A percentile compares a stretch with the other conserved stretches of the same genome.
Evolutionary conservation across 1,140 invertebrate species (phyloP).

Genomic region (Brachystomella parvula): DNA sequence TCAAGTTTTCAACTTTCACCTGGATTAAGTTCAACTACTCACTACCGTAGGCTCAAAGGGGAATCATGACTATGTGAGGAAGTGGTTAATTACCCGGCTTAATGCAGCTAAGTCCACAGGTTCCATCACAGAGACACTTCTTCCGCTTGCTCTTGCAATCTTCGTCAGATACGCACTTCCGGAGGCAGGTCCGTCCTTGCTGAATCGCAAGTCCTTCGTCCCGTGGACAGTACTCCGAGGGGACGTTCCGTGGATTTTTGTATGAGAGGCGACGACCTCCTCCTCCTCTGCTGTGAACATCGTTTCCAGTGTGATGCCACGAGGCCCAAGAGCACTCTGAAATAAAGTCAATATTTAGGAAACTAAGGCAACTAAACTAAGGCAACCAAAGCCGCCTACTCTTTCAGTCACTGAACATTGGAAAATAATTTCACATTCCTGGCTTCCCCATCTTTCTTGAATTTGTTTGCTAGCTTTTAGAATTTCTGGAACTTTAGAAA

Average conservation of each 20-base stretch:
- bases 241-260: conserved; percentile 75
- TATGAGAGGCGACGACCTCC: conserved; percentile 48
- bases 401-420: too few species aligned
- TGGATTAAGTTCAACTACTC: too few species aligned
- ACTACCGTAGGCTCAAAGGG: too few species aligned
- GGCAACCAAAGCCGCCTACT: not conserved
- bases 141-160: conserved; percentile 96
- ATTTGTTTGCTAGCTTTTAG: not conserved
- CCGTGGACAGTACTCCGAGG: conserved; percentile 58
- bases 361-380: not conserved
- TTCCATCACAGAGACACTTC: conserved; percentile 90
- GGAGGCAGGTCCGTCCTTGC: conserved; percentile 67
- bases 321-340: conserved; percentile 14
- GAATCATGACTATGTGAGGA: not conserved
- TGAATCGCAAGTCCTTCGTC: conserved; percentile 62
- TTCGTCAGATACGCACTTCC: conserved; percentile 86
- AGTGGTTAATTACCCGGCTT: conserved; percentile 59
- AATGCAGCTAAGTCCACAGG: conserved; percentile 93
- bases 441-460: not conserved
- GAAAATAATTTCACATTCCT: not conserved
- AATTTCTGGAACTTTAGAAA: not conserved
- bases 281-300: not conserved
- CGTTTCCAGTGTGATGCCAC: conserved; percentile 27
- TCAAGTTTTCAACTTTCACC: too few species aligned
- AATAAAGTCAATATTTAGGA: not conserved